Evolutionary conservation across 2,888 invertebrate genomes (phyloP), one percentile per base, ranked within the genome.

Genomic region (Drosophila stalkeri): DNA sequence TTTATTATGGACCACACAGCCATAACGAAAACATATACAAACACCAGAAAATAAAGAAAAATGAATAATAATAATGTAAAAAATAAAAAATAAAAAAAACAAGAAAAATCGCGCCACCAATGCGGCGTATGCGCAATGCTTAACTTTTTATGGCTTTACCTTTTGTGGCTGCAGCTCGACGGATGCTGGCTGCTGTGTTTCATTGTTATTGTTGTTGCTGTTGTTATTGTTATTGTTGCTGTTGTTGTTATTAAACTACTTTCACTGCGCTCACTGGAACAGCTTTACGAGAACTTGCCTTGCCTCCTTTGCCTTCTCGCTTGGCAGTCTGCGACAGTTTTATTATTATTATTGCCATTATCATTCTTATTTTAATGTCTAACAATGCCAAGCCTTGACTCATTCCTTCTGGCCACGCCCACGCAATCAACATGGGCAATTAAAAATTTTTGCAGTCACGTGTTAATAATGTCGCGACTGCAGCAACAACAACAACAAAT

Each of bases 361-460:
- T 86, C 84, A 75, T 81, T 75, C 59, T 65, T 76, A 65, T 79
- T 79, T 82, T 84, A 81, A 71, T 69, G 66, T 66, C 67, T 52
- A 35, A 57, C 49, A 51, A 6, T 49, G 73, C 76, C 77, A 73
- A 68, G 52, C 64, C 79, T 55, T 33, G 14, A 20, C 44, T 12
- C 44, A 1, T 14, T 3, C 64, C 47, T 27, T 27, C 64, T 54
- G 64, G 11, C 9, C 23, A 66, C 20, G 27, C 12, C 23, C 14
- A 3, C 4, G 14, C 1, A 86, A 84, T 81, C 82, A 80, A 66
- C 73, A 66, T 66, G 64, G 80, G 71, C 88, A 78, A 86, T 90
- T 86, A 88, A 75, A 82, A 78, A 51, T 51, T 80, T 80, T 88
- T 69, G 74, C 76, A 82, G 89, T 76, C 90, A 88, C 86, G 78